Conservation (phyloP, 1,140 invertebrate genomes). For the Dinoponera quadriceps region DNA sequence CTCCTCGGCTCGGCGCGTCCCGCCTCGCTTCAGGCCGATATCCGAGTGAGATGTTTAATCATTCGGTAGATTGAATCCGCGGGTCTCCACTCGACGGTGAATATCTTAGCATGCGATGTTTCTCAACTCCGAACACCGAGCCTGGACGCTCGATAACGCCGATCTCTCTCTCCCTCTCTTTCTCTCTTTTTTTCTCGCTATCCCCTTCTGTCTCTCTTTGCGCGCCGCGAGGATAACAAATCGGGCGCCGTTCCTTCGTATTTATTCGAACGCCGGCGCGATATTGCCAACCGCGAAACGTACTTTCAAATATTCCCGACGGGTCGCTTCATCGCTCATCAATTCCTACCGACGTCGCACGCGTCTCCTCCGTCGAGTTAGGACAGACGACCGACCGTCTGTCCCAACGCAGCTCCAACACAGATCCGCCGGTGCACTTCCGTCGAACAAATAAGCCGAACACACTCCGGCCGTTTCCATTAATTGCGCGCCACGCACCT, state of each 20-base stretch:
- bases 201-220: background rate
- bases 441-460: background rate
- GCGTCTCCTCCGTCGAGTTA: background rate
- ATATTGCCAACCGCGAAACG: constrained; percentile 28
- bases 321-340: constrained; percentile 20
- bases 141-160: constrained; percentile 60
- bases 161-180: constrained; percentile 59
- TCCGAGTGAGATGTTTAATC: constrained; percentile 79
- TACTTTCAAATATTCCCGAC: constrained; percentile 38
- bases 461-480: background rate
- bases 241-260: constrained; percentile 20
- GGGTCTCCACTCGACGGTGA: constrained; percentile 75
- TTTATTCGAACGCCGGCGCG: constrained; percentile 52
- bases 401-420: background rate
- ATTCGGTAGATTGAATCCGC: constrained; percentile 80
- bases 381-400: background rate
- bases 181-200: too few species aligned
- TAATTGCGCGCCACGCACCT: background rate
- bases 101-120: constrained; percentile 77
- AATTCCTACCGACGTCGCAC: background rate
- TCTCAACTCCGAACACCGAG: constrained; percentile 65
- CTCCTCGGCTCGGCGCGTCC: constrained; percentile 13
- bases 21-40: constrained; percentile 55
- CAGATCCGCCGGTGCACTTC: background rate
- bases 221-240: constrained; percentile 38